Conservation (phyloP, 2,797 vertebrate genomes). For the Hirundo rustica region DNA sequence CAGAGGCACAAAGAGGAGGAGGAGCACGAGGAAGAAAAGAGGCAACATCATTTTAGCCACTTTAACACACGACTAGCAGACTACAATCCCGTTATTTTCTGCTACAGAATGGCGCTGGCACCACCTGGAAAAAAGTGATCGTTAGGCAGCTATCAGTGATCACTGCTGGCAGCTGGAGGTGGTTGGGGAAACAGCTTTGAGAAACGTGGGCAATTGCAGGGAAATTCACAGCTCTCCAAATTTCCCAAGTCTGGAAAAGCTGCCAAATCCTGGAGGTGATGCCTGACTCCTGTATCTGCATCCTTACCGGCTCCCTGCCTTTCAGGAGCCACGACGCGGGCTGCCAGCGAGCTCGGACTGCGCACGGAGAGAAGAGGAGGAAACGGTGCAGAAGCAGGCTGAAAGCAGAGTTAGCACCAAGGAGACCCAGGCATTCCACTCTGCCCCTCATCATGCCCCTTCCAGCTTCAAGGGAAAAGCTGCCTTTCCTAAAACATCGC, state of each 20-base stretch:
- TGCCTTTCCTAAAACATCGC: background rate
- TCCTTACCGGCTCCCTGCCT: background rate
- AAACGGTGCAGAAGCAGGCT: conserved; percentile 44
- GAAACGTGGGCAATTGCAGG: accelerated
- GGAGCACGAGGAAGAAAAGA: conserved; percentile 79
- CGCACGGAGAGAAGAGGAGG: background rate
- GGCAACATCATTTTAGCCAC: conserved; percentile 78
- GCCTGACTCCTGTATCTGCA: background rate
- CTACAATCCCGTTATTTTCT: background rate
- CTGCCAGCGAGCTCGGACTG: background rate
- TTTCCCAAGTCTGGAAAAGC: background rate
- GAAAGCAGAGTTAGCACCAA: conserved; percentile 41
- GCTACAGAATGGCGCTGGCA: background rate
- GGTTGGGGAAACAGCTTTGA: background rate
- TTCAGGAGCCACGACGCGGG: background rate
- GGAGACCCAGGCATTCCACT: background rate
- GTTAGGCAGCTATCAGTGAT: conserved; percentile 26
- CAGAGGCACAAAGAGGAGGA: conserved; percentile 74
- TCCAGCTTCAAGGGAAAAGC: background rate
- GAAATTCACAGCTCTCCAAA: background rate
- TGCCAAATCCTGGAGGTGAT: background rate
- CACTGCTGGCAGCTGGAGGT: background rate
- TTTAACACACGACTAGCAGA: conserved; percentile 29
- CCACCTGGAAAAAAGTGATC: conserved; percentile 31
- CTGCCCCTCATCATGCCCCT: background rate